Percentiles rank a stretch among this genome's conserved stretches.
phyloP scores from a whole-genome alignment of 2,888 invertebrate species.

The Portevinia maculata region DNA sequence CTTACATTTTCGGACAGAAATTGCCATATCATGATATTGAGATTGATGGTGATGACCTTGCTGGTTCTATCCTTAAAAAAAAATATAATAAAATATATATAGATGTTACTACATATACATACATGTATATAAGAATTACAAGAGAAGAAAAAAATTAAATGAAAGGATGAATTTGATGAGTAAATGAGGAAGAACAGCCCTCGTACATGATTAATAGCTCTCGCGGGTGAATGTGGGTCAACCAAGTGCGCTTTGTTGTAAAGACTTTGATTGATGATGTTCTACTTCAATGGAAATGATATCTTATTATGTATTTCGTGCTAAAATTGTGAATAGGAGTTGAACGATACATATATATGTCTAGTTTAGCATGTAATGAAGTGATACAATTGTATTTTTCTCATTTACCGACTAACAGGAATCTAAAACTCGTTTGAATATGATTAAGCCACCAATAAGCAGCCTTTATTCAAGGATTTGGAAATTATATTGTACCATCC shows the following conservation, averaged over 20 bases:
- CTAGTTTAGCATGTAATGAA: neutral
- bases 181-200: slow-evolving; percentile 43
- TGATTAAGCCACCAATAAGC: too few species aligned
- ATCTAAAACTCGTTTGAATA: too few species aligned
- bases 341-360: neutral
- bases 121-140: neutral
- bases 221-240: slow-evolving; percentile 42
- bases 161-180: slow-evolving; percentile 56
- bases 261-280: slow-evolving; percentile 44
- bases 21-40: slow-evolving; percentile 67
- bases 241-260: slow-evolving; percentile 35
- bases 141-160: slow-evolving; percentile 19
- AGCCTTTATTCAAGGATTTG: too few species aligned
- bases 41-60: slow-evolving; percentile 72
- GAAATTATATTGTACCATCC: too few species aligned
- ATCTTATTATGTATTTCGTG: neutral
- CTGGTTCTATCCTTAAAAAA: slow-evolving; percentile 9
- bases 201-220: slow-evolving; percentile 59
- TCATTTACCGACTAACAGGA: too few species aligned
- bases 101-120: neutral
- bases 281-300: slow-evolving; percentile 10
- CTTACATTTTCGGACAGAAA: slow-evolving; percentile 18
- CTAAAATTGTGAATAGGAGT: neutral
- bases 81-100: too few species aligned
- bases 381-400: neutral